Evolutionary conservation across 1,140 invertebrate species (phyloP), one percentile per base, ranked within the genome.

Genomic region (Kradibia gibbosae): DNA sequence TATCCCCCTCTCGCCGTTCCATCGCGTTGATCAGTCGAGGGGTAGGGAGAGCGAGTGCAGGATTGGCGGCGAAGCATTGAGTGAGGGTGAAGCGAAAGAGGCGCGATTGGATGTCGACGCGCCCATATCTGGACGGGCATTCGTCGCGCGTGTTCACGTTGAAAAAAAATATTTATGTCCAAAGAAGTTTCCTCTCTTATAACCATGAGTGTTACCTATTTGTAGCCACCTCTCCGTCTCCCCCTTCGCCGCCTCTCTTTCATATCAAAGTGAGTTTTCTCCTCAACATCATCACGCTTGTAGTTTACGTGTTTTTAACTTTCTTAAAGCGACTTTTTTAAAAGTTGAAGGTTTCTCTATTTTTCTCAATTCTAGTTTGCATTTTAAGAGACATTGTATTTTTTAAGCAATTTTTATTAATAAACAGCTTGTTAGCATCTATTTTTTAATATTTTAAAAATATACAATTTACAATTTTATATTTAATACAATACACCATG

Each of bases 31-130:
- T 25, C 2, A 1, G n/a, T 8, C 7, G 0, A 11, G 7, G 17
- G 25, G 74, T 77, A 36, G 74, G 74, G 74, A 28, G 7, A 11
- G 22, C 36, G 13, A 13, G 17, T 39, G 57, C 3, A 15, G 4
- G 5, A 78, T 78, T 78, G 60, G 76, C 13, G 4, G 20, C 17
- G 10, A 2, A 20, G 3, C 10, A 15, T n/a, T 1, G 10, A 7
- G 1, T 31, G 62, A 15, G 76, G 76, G 62, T 67, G 62, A 62
- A 78, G 4, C 39, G 45, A 2, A 28, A 31, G 17, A 2, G 7
- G 11, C 28, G 60, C 60, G 11, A 78, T 78, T 78, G 76, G 76
- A 28, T 10, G 5, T 34, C 28, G 28, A n/a, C 25, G 39, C 22
- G 8, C 42, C 36, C 25, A 72, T 72, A 4, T 17, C 36, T 50